phyloP scores from a whole-genome alignment of 2,797 vertebrate genomes.

The Pteropus rufus region DNA sequence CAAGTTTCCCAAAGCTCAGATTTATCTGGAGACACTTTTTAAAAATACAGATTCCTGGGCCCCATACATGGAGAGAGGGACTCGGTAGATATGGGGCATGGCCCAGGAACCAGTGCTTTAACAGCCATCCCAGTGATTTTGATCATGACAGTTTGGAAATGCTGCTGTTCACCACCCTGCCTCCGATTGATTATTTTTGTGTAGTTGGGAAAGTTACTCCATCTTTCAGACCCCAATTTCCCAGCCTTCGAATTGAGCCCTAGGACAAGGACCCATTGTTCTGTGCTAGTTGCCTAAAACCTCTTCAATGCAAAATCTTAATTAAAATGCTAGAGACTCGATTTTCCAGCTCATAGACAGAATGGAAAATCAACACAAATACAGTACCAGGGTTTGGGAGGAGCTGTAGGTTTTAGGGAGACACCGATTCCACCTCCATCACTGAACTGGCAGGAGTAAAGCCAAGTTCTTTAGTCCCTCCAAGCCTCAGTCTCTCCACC shows the following conservation, averaged over 20 bases:
- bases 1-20: background rate
- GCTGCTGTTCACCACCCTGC: background rate
- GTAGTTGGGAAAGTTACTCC: background rate
- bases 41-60: background rate
- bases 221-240: background rate
- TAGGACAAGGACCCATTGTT: background rate
- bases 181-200: background rate
- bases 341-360: background rate
- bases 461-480: background rate
- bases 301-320: background rate
- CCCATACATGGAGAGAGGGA: background rate
- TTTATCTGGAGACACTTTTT: background rate
- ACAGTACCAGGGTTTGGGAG: background rate
- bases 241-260: background rate
- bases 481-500: background rate
- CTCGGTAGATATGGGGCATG: background rate
- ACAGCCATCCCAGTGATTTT: background rate
- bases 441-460: background rate
- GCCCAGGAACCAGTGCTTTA: background rate
- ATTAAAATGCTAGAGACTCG: background rate
- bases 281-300: background rate
- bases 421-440: too few species aligned
- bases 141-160: background rate
- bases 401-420: background rate
- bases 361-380: background rate